Evolutionary conservation across 2,113 vertebrate species (phyloP), one percentile per base, ranked within the genome.

Genomic region (Caracal caracal): DNA sequence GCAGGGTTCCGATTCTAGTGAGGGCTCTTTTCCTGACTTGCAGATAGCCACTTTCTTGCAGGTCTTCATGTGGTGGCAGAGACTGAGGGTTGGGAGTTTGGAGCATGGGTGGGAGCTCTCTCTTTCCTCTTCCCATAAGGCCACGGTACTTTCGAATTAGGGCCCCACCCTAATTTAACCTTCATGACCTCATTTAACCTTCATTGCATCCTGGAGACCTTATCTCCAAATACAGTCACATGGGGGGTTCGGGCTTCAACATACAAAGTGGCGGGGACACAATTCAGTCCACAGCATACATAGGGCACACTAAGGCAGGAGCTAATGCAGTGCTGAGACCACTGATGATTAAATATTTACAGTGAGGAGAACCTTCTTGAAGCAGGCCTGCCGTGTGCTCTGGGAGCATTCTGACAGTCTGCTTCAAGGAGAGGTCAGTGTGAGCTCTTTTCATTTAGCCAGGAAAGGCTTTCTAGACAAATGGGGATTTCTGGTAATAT

Each of bases 391-490:
- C 5, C 0, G 43, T 81, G 30, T 49, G 43, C 3, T 1, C 59
- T 35, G 33, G 12, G 68, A 94, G 28, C 6, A 2, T 3, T 16
- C 3, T 1, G 26, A n/a, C 28, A 65, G 22, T 10, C 40, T 81
- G n/a, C 47, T 26, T 19, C 12, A 12, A 30, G 76, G 17, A 94
- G 61, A 66, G 10, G 9, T 83, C 61, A 70, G 73, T 8, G 40
- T 65, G 16, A 35, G 59, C 26, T 80, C 30, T 76, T 65, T 51
- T 71, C 28, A 43, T 53, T 93, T 40, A 80, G 63, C 76, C 19
- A 56, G 26, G 53, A 75, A 73, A 78, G 68, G 6, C 28, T 53
- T 90, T 90, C n/a, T 83, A 47, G 94, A 78, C 73, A 16, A 80
- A 43, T 2, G n/a, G 80, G 59, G 71, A 35, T 82, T 83, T 93